A percentile compares a stretch with the other conserved stretches of the same genome.
These are phyloP conservation scores for Carduelis carduelis DNA, from an alignment of 2,797 vertebrate species.

Conservation along the genomic window DNA sequence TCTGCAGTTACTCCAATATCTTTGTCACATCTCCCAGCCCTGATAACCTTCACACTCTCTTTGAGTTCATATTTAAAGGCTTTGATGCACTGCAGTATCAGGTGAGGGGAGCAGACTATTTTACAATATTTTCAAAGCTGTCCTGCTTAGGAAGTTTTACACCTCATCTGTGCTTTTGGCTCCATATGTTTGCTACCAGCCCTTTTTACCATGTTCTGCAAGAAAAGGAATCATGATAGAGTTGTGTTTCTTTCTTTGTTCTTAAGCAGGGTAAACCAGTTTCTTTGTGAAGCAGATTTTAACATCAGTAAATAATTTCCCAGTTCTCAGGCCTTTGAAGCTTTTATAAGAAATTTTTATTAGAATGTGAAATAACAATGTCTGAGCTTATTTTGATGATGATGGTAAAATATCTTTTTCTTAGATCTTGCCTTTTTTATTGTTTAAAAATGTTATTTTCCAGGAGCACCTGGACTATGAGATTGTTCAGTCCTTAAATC, in stretches of 20 bases:
- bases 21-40: conserved; percentile 98
- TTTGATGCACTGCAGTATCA: conserved; percentile 95
- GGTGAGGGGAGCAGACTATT: conserved; percentile 69
- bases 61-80: conserved; percentile 98
- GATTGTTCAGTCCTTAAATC: conserved; percentile 96
- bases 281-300: background rate
- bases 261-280: background rate
- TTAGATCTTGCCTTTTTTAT: background rate
- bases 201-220: background rate
- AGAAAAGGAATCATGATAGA: background rate
- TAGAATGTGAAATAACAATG: background rate
- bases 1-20: conserved; percentile 93
- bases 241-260: background rate
- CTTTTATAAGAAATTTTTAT: background rate
- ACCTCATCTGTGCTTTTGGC: background rate
- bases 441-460: background rate
- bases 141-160: background rate
- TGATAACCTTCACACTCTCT: conserved; percentile 95
- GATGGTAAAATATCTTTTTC: background rate
- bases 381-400: background rate
- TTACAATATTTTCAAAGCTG: fast-evolving
- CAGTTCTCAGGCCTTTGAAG: background rate
- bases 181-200: background rate
- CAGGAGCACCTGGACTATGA: conserved; percentile 98
- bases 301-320: background rate